Conservation (phyloP, 2,113 vertebrate species). For the Penelope pileata region DNA sequence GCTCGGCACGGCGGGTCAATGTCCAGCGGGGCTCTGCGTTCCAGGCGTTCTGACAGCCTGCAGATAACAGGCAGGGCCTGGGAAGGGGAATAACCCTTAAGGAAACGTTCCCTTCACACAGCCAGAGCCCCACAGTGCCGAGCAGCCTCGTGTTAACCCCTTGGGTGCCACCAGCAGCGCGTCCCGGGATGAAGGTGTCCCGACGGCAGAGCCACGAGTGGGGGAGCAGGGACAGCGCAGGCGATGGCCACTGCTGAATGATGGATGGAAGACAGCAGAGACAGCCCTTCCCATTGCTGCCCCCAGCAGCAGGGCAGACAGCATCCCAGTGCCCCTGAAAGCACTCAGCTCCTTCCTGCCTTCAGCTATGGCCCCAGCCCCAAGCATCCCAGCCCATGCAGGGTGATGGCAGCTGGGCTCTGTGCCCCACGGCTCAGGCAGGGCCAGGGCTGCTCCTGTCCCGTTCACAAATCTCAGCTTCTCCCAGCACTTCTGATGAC, state of each 20-base stretch:
- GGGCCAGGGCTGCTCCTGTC: too few relatives aligned
- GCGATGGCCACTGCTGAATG: too few relatives aligned
- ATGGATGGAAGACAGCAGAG: too few relatives aligned
- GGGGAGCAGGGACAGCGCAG: rapidly evolving
- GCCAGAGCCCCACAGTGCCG: neutral
- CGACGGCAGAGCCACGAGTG: neutral
- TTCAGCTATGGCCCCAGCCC: neutral
- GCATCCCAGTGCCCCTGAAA: too few relatives aligned
- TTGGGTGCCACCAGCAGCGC: rapidly evolving
- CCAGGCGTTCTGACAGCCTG: neutral
- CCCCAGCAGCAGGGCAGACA: neutral
- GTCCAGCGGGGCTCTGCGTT: neutral
- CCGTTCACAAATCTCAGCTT: conserved; percentile 54
- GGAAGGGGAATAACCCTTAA: conserved; percentile 33
- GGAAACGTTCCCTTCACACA: neutral
- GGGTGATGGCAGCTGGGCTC: neutral
- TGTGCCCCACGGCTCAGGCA: neutral
- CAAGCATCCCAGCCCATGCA: neutral
- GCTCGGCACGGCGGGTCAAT: conserved; percentile 36
- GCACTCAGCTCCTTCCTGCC: too few relatives aligned
- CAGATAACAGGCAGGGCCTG: conserved; percentile 49
- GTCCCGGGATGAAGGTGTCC: neutral
- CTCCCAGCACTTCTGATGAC: conserved; percentile 42
- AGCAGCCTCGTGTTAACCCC: neutral
- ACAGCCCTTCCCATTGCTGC: neutral